phyloP scores from a whole-genome alignment of 2,888 invertebrate genomes.

The Trisateles emortualis region DNA sequence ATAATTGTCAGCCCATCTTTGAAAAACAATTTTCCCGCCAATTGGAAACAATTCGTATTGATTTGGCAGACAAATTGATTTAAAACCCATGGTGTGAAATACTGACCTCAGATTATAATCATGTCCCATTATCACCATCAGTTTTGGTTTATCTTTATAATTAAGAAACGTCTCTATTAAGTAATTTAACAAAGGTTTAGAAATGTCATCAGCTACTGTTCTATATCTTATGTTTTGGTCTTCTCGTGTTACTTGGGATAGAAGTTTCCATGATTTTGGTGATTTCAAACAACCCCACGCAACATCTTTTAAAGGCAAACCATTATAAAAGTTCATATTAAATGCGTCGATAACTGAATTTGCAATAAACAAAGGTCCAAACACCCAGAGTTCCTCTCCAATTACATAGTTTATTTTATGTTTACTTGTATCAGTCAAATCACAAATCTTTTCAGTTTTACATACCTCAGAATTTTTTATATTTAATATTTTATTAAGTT shows the following conservation, averaged over 20 bases:
- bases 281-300: constrained; percentile 36
- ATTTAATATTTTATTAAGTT: constrained; percentile 33
- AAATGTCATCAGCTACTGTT: constrained; percentile 30
- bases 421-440: constrained; percentile 23
- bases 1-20: constrained; percentile 32
- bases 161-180: constrained; percentile 27
- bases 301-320: constrained; percentile 24
- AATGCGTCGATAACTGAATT: constrained; percentile 24
- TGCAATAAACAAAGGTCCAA: constrained; percentile 22
- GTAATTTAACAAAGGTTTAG: constrained; percentile 17
- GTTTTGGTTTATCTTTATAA: constrained; percentile 23
- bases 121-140: constrained; percentile 34
- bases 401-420: constrained; percentile 10
- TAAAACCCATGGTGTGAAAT: constrained; percentile 19
- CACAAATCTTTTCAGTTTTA: constrained; percentile 30
- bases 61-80: constrained; percentile 22
- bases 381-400: constrained; percentile 12
- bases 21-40: constrained; percentile 40
- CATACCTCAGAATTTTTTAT: constrained; percentile 32
- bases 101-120: constrained; percentile 36
- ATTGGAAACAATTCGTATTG: constrained; percentile 37
- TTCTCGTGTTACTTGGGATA: constrained; percentile 28
- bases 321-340: constrained; percentile 30
- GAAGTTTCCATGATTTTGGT: constrained; percentile 20
- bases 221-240: constrained; percentile 28